A percentile compares a stretch with the other conserved stretches of the same genome.
Conservation (phyloP, 1,140 invertebrate genomes). For the Eciton burchellii region DNA sequence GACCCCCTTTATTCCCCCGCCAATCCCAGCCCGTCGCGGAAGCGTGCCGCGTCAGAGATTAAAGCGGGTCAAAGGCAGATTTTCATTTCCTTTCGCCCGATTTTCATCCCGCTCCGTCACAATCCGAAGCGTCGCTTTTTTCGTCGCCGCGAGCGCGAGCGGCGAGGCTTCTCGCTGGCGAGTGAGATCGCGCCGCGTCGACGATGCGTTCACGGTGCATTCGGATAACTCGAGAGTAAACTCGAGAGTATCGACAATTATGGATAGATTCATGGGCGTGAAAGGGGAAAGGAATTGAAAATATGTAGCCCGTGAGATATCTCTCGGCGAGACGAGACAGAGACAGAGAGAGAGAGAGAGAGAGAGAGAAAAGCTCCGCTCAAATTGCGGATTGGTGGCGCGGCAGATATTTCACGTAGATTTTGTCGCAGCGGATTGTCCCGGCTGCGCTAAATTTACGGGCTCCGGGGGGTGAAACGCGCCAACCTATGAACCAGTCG, state of each 20-base stretch:
- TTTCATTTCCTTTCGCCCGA: slow-evolving; percentile 72
- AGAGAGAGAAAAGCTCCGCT: slow-evolving; percentile 4
- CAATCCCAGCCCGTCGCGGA: slow-evolving; percentile 29
- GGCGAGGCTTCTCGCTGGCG: too few relatives aligned
- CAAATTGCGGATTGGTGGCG: slow-evolving; percentile 15
- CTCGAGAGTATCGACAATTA: too few relatives aligned
- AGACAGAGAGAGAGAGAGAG: too few relatives aligned
- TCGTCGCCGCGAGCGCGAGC: background rate
- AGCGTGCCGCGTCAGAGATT: slow-evolving; percentile 63
- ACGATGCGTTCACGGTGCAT: too few relatives aligned
- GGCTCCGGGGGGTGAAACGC: slow-evolving; percentile 24
- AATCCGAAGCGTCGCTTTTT: slow-evolving; percentile 10
- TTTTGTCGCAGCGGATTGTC: slow-evolving; percentile 30
- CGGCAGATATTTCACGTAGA: slow-evolving; percentile 30
- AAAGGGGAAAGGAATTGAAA: slow-evolving; percentile 19
- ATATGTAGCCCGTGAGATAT: slow-evolving; percentile 37
- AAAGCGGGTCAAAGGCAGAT: slow-evolving; percentile 68
- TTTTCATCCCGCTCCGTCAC: slow-evolving; percentile 19
- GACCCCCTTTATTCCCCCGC: too few relatives aligned
- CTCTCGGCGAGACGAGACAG: too few relatives aligned
- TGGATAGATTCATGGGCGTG: background rate
- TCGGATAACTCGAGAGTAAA: too few relatives aligned
- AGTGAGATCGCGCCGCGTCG: too few relatives aligned
- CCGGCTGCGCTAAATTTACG: slow-evolving; percentile 56
- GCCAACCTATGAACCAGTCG: slow-evolving; percentile 53